These are phyloP conservation scores for Macaria liturata DNA, from an alignment of 2,888 invertebrate genomes.

Conservation along the genomic window DNA sequence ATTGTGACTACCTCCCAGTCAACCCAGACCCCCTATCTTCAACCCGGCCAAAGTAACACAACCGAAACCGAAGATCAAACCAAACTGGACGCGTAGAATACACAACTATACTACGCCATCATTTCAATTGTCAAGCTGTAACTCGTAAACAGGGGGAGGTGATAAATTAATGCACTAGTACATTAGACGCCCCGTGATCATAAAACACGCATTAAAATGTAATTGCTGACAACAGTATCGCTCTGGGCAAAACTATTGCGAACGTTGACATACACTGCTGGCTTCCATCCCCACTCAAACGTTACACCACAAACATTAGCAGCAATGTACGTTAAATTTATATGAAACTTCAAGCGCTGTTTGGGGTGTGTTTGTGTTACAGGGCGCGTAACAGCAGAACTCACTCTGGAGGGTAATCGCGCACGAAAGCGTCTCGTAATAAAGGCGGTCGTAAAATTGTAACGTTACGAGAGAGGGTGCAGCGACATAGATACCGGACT, in stretches of 20 bases:
- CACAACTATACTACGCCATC: slow-evolving; percentile 59
- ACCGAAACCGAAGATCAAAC: slow-evolving; percentile 46
- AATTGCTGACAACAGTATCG: slow-evolving; percentile 68
- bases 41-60: slow-evolving; percentile 37
- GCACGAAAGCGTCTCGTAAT: slow-evolving; percentile 83
- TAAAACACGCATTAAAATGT: slow-evolving; percentile 81
- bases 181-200: slow-evolving; percentile 78
- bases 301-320: slow-evolving; percentile 20
- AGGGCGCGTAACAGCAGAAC: slow-evolving; percentile 80
- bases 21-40: slow-evolving; percentile 51
- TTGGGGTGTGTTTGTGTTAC: slow-evolving; percentile 55
- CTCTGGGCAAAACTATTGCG: slow-evolving; percentile 27
- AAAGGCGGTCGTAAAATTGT: slow-evolving; percentile 81
- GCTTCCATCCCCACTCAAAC: slow-evolving; percentile 5
- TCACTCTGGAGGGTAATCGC: slow-evolving; percentile 82
- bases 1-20: slow-evolving; percentile 65
- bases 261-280: slow-evolving; percentile 43
- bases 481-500: slow-evolving; percentile 62
- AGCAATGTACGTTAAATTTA: slow-evolving; percentile 51
- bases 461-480: slow-evolving; percentile 79
- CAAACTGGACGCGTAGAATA: slow-evolving; percentile 57
- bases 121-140: slow-evolving; percentile 78
- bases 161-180: slow-evolving; percentile 80
- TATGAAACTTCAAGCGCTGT: slow-evolving; percentile 41
- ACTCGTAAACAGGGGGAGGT: slow-evolving; percentile 76